Conservation (phyloP, 2,888 invertebrate species). For the Antheraea yamamai region DNA sequence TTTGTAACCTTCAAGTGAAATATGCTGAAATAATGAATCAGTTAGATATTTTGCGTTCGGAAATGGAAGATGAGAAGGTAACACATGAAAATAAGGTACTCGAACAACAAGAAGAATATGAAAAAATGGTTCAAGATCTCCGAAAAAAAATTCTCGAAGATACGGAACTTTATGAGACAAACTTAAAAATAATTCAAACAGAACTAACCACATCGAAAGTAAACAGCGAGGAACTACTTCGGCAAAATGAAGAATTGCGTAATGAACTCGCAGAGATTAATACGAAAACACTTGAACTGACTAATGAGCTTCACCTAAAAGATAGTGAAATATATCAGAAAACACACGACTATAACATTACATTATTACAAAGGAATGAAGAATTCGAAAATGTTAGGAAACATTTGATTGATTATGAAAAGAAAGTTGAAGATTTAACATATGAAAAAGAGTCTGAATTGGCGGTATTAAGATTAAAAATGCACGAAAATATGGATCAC, state of each 20-base stretch:
- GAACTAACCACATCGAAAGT: constrained; percentile 51
- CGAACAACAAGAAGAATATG: constrained; percentile 73
- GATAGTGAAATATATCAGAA: constrained; percentile 71
- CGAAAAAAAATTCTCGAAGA: constrained; percentile 47
- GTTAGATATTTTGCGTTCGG: constrained; percentile 68
- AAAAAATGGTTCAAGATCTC: constrained; percentile 62
- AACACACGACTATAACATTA: constrained; percentile 60
- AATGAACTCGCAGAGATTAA: constrained; percentile 45
- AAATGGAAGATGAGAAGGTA: constrained; percentile 74
- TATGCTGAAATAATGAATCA: constrained; percentile 67
- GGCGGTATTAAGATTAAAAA: constrained; percentile 76
- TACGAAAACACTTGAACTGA: constrained; percentile 51
- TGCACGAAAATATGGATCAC: constrained; percentile 70
- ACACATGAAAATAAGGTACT: constrained; percentile 69
- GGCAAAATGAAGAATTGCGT: constrained; percentile 48
- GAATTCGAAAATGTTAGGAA: constrained; percentile 71
- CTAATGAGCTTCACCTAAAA: constrained; percentile 57
- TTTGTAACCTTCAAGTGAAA: constrained; percentile 66
- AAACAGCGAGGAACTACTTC: constrained; percentile 52
- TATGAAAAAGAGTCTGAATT: constrained; percentile 81
- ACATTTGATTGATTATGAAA: constrained; percentile 67
- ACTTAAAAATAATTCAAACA: constrained; percentile 46
- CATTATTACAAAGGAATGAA: constrained; percentile 62
- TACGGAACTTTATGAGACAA: constrained; percentile 44
- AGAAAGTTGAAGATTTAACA: constrained; percentile 71